Conservation (phyloP, 2,113 vertebrate species). For the Solenodon paradoxus region DNA sequence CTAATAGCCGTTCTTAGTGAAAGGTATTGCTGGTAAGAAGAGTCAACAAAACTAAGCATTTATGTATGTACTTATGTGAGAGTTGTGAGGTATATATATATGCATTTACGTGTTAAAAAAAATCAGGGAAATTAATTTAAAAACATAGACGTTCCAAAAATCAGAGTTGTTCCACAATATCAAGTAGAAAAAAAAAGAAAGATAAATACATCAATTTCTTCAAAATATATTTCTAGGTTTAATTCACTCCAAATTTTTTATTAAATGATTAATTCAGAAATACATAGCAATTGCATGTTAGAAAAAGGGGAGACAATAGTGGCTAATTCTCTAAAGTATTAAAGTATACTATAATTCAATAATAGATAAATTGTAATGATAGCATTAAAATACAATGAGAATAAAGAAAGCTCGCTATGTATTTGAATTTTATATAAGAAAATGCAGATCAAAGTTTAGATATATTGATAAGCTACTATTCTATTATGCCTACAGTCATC, state of each 20-base stretch:
- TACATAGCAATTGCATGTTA: background rate
- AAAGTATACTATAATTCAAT: constrained; percentile 11
- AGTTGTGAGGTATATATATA: background rate
- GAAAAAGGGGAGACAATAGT: background rate
- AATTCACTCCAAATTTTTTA: background rate
- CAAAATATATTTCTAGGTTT: background rate
- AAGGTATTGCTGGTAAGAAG: background rate
- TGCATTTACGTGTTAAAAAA: background rate
- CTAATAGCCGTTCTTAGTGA: background rate
- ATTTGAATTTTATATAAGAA: constrained; percentile 49
- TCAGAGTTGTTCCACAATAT: background rate
- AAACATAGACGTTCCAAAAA: background rate
- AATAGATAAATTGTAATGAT: background rate
- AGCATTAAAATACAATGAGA: background rate
- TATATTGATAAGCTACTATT: background rate
- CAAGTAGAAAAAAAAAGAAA: background rate
- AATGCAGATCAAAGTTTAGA: background rate
- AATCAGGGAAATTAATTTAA: background rate
- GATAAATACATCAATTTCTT: background rate
- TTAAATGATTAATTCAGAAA: constrained; percentile 13
- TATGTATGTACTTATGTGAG: background rate
- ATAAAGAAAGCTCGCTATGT: constrained; percentile 14
- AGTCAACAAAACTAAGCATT: background rate
- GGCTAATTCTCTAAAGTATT: background rate
- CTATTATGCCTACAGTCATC: background rate